Base-by-base conservation (phyloP, 2,888 invertebrate genomes). In the Epirrita christyi region DNA sequence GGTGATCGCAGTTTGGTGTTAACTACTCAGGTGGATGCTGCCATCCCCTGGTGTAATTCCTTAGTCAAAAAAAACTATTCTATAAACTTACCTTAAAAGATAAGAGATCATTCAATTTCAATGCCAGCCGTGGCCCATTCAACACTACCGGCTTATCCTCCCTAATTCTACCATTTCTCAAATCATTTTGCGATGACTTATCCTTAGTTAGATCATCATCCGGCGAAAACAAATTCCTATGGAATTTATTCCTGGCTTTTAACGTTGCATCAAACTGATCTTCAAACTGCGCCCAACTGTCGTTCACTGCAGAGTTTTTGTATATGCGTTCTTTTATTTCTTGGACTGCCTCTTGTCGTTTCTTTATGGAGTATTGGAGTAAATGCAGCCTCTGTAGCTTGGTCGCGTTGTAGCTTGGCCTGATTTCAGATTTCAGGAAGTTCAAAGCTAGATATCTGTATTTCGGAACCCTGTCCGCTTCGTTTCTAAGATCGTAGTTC, bases 361-460 rank as follows among this genome's bases (percentile, higher is more conserved):
- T 95, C 76, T 95, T 95, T 56, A 96, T 94, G 3, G 94, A 93
- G 64, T 96, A 94, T 88, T 96, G 96, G 11, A 95, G 81, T 38
- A 94, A 91, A 76, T 96, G 96, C 32, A 96, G 73, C 70, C 93
- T 94, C 53, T 95, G 93, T n/a, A 97, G 81, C 64, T 95, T 95
- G 1, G 93, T 93, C 6, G 96, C 93, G 41, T 94, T 94, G 72
- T 97, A 97, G 76, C 96, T 96, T 2, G 93, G 93, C 60, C 95
- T 93, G 46, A 96, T 93, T 75, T 96, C 96, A 0, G 91, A 91
- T 63, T 92, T 92, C 0, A 92, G 76, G 66, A 94, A 93, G 64
- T 85, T 93, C 10, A 94, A 73, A 6, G 91, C 86, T 62, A 92
- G 74, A 64, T 90, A 90, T 54, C 92, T 74, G 59, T 83, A 89